Evolutionary conservation across 2,797 vertebrate species (phyloP).

Genomic region (Pseudopleuronectes americanus): DNA sequence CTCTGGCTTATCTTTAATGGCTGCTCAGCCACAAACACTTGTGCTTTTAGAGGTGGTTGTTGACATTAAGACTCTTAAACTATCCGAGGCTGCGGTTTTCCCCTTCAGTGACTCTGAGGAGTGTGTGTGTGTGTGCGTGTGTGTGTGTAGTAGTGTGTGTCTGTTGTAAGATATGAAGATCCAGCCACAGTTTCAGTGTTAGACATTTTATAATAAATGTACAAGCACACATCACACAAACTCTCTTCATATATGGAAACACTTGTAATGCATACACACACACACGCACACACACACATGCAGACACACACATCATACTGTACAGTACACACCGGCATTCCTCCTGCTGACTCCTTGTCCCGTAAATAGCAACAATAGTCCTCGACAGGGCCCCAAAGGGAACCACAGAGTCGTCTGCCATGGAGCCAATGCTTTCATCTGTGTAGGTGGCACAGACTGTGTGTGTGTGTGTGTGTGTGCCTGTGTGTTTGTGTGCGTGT

Average conservation of each 20-base stretch:
- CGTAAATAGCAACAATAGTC: conserved; percentile 67
- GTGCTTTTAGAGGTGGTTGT: conserved; percentile 60
- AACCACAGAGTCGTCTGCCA: conserved; percentile 45
- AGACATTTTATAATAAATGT: conserved; percentile 5
- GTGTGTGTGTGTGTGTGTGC: conserved; percentile 11
- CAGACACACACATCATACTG: conserved; percentile 2
- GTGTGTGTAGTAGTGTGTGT: conserved; percentile 9
- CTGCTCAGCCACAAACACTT: conserved; percentile 59
- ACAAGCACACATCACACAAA: conserved; percentile 3
- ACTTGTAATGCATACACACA: not conserved
- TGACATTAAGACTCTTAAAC: conserved; percentile 65
- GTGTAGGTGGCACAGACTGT: conserved; percentile 52
- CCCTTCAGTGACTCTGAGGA: conserved; percentile 14
- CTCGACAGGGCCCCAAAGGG: conserved; percentile 48
- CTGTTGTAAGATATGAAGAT: conserved; percentile 4
- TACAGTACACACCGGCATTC: conserved; percentile 21
- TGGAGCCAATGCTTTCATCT: conserved; percentile 52
- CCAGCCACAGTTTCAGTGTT: not conserved
- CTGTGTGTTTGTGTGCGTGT: conserved; percentile 32
- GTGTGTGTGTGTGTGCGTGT: conserved; percentile 9
- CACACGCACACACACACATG: conserved; percentile 7
- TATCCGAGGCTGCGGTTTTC: conserved; percentile 41
- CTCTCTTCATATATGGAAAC: conserved; percentile 10
- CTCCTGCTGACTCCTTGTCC: conserved; percentile 48
- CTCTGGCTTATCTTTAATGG: conserved; percentile 54